Evolutionary conservation across 2,797 vertebrate genomes (phyloP).

Genomic region (Scolopax bukidnonensis): DNA sequence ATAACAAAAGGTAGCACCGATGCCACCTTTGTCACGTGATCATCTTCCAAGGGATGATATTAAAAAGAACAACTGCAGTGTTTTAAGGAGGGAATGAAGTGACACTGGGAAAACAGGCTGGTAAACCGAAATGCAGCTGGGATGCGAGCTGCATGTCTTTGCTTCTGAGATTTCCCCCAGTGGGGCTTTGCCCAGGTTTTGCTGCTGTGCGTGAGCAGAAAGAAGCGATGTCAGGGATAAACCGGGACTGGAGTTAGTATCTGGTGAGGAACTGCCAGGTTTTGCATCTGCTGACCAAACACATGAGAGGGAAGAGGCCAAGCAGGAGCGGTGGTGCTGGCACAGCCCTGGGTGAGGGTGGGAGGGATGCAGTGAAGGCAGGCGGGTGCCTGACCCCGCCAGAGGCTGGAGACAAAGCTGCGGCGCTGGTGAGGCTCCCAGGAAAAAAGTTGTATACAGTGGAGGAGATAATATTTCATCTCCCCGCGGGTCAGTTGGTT

Average conservation of each 20-base stretch:
- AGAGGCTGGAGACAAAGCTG: background rate
- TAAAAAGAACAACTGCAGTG: background rate
- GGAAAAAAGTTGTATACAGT: constrained; percentile 26
- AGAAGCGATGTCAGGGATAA: background rate
- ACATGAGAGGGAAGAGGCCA: background rate
- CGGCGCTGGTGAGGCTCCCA: background rate
- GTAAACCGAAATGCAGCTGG: background rate
- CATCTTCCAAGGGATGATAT: background rate
- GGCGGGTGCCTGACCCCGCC: background rate
- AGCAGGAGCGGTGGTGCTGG: background rate
- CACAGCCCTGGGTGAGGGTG: background rate
- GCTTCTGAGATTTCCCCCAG: background rate
- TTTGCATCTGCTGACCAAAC: background rate
- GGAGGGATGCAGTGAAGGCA: background rate
- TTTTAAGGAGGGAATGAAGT: background rate
- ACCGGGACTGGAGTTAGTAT: background rate
- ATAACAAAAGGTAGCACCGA: constrained; percentile 33
- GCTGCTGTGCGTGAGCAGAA: background rate
- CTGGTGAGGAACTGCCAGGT: background rate
- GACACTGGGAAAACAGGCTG: background rate
- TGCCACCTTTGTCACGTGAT: constrained; percentile 14
- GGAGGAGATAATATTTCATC: constrained; percentile 66
- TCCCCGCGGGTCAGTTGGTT: constrained; percentile 58
- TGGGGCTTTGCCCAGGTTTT: background rate
- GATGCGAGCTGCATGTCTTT: background rate